Base-by-base conservation (phyloP, 2,888 invertebrate genomes). In the Scaeva pyrastri region DNA sequence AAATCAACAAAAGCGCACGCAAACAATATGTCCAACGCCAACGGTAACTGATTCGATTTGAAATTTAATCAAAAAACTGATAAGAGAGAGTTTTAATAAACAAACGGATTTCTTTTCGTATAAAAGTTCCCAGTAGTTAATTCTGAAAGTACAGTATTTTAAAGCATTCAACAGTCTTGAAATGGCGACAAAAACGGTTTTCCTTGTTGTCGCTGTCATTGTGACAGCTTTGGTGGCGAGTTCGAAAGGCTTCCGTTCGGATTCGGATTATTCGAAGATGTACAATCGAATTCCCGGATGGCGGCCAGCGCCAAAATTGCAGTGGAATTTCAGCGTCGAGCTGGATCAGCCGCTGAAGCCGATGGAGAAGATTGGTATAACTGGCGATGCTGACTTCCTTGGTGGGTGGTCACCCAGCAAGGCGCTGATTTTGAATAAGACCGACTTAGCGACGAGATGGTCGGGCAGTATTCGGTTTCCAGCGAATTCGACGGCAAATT, bases 341-440 rank as follows among this genome's bases (percentile, higher is more conserved):
- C 92, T 91, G 88, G 90, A 93, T 39, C 88, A 89, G 5, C 91
- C 94, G 88, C 90, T 95, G 19, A 92, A 91, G 52, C 91, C 94
- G 0, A 94, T 94, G 66, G 96, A 97, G 91, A 93, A 93, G 55
- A 94, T 97, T 0, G 96, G 95, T 85, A 92, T 97, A 58, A 94
- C 95, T 16, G 97, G 97, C 43, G 95, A 94, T 90, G 94, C 94
- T 80, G 90, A 92, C 1, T 94, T 94, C 83, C 93, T 97, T 58
- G 97, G 97, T 1, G 93, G 93, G 88, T 97, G 97, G 97, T 93
- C 94, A 73, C 94, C 94, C n/a, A 93, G 94, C 48, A 93, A 93
- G 88, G 94, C 95, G 60, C 90, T 96, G 2, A 91, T 94, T 16
- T 91, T 97, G 62, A 91, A 93, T 73, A 91, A 91, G 70, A 93